Conservation (phyloP, 2,888 invertebrate genomes). For the Drosophila melanocephala region DNA sequence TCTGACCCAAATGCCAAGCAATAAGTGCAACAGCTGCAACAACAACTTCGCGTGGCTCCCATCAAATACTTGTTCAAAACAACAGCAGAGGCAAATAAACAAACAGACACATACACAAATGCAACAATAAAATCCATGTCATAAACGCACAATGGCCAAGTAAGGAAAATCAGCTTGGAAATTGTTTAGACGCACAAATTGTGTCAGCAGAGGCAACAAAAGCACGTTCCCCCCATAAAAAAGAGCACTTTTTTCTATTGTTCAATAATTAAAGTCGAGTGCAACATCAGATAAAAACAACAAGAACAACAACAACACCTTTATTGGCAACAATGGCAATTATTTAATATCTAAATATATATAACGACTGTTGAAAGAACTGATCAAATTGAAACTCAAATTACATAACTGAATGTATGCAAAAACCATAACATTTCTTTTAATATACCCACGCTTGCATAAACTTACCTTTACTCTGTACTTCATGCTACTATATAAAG, state of each 20-base stretch:
- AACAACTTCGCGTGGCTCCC: slow-evolving; percentile 17
- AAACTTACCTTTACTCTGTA: background rate
- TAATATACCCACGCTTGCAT: background rate
- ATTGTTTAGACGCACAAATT: slow-evolving; percentile 43
- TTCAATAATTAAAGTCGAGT: slow-evolving; percentile 27
- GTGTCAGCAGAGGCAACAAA: slow-evolving; percentile 44
- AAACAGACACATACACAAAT: background rate
- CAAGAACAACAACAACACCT: background rate
- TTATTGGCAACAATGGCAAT: background rate
- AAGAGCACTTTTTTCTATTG: slow-evolving; percentile 9
- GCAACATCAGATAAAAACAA: slow-evolving; percentile 1
- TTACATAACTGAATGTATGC: background rate
- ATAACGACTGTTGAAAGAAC: background rate
- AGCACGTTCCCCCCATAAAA: slow-evolving; percentile 24
- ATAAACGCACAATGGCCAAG: slow-evolving; percentile 35
- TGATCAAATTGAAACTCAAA: background rate
- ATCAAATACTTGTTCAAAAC: slow-evolving; percentile 15
- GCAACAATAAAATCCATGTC: slow-evolving; percentile 13
- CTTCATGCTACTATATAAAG: background rate
- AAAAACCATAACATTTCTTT: background rate
- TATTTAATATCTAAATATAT: slow-evolving; percentile 15
- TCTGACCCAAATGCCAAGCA: slow-evolving; percentile 38
- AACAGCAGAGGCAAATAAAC: background rate
- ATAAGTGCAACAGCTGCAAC: slow-evolving; percentile 30
- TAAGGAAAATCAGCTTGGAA: slow-evolving; percentile 24